These are phyloP conservation scores for Myiotriccus ornatus DNA, from an alignment of 2,797 vertebrate species.

Conservation along the genomic window DNA sequence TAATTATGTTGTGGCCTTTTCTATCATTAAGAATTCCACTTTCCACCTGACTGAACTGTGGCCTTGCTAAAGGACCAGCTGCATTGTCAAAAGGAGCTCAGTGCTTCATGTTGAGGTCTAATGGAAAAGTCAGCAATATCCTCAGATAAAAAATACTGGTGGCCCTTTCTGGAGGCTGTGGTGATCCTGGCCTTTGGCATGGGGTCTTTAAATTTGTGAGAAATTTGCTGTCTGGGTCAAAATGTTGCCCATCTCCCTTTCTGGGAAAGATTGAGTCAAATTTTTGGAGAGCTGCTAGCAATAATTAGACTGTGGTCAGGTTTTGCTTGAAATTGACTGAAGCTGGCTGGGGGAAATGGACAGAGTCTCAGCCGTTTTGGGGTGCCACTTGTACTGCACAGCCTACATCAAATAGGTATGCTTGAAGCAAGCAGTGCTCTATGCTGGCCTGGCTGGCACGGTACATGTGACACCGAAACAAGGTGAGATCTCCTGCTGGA, in stretches of 20 bases:
- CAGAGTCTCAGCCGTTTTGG: no score
- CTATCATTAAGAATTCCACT: not conserved
- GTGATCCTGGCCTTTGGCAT: not conserved
- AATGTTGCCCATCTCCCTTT: not conserved
- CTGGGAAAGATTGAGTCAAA: not conserved
- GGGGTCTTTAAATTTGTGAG: not conserved
- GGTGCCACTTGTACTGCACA: not conserved
- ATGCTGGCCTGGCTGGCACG: not conserved
- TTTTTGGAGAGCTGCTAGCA: not conserved
- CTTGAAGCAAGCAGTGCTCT: not conserved
- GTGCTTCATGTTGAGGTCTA: not conserved
- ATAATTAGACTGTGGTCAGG: no score
- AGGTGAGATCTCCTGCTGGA: not conserved
- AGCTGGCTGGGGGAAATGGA: not conserved
- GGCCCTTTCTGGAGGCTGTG: not conserved
- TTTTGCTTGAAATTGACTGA: not conserved
- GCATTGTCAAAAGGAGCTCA: not conserved
- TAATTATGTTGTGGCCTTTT: not conserved
- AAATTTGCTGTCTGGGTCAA: not conserved
- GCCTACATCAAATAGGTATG: rapidly evolving
- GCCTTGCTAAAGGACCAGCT: not conserved
- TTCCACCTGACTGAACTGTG: not conserved
- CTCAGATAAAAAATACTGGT: not conserved
- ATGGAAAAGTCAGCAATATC: not conserved
- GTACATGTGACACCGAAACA: rapidly evolving